These are phyloP conservation scores for Porites rus DNA, from an alignment of 92 coral and sea anemone genomes.

Conservation along the genomic window DNA sequence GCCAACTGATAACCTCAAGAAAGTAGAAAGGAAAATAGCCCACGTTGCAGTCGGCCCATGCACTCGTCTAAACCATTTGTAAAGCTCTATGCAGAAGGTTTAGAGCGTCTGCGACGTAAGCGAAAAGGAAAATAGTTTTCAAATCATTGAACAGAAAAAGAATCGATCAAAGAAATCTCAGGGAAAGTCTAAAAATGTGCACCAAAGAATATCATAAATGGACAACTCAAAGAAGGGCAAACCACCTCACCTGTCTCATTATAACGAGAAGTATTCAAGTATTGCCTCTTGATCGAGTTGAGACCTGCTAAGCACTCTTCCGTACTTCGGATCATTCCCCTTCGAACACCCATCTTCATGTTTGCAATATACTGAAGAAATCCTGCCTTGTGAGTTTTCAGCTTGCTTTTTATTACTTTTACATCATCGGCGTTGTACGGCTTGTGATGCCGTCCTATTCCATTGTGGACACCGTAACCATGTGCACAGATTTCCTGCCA, in stretches of 20 bases:
- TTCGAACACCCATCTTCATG: conserved; percentile 80
- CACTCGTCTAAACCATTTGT: too few species aligned
- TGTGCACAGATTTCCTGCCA: conserved; percentile 76
- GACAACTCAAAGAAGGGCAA: too few species aligned
- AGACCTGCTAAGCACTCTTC: conserved; percentile 88
- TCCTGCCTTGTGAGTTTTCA: conserved; percentile 67
- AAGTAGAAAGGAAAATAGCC: too few species aligned
- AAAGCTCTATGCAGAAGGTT: too few species aligned
- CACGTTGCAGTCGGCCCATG: too few species aligned
- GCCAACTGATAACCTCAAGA: too few species aligned
- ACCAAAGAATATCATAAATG: too few species aligned
- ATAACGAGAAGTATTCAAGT: conserved; percentile 66
- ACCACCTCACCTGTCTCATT: conserved; percentile 80
- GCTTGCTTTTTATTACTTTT: conserved; percentile 28
- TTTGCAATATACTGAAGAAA: conserved; percentile 75
- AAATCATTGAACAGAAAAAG: too few species aligned
- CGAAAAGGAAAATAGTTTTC: too few species aligned
- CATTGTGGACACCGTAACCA: conserved; percentile 47
- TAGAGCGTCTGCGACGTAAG: too few species aligned
- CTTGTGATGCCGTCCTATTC: conserved; percentile 48
- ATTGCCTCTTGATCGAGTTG: conserved; percentile 71
- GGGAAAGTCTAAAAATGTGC: too few species aligned
- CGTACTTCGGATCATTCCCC: conserved; percentile 80
- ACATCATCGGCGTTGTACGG: conserved; percentile 48
- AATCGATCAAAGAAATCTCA: too few species aligned